Base-by-base conservation (phyloP, 1,140 invertebrate genomes). In the Plodia interpunctella region DNA sequence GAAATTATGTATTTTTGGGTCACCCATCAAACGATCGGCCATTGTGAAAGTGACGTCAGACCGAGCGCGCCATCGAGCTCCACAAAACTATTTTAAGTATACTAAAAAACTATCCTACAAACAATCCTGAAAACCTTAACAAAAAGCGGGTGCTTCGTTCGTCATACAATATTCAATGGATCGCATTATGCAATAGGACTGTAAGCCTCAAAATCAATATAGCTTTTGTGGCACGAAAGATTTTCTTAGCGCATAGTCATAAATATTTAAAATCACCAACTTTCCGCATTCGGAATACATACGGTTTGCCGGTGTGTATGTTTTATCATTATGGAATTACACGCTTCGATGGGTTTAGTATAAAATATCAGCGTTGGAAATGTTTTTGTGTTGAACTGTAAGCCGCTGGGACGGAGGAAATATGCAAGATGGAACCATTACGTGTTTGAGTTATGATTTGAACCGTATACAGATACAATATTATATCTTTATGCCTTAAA, bases 161-260 rank as follows among this genome's bases (percentile, higher is more conserved):
- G 35, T 61, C 60, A 74, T 80, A 82, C 76, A 84, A 80, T 84
- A 84, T 84, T 84, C 81, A 83, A 60, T 55, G 66, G 74, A 76
- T 80, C 72, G 70, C 76, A 85, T 85, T 85, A 85, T 85, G 77
- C 80, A 85, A 68, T 76, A 67, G 70, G 65, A 55, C 59, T 67
- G 68, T 78, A 85, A 85, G 75, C 78, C 69, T 68, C 77, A 83
- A 80, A 83, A 85, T 85, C 82, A 85, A 85, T 85, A 85, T 76
- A 65, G 67, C 72, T 68, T 70, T 72, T 80, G 74, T 78, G 63
- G 60, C 69, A 68, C 64, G 65, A 76, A 80, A 83, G 77, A 78
- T 73, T 61, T 80, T 73, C 67, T 71, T 68, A 72, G 64, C 68
- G 61, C 69, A 74, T 72, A 66, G 72, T 78, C 74, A 85, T 84